Evolutionary conservation across 1,140 invertebrate genomes (phyloP), one percentile per base, ranked within the genome.

Genomic region (Doryteuthis pealeii): DNA sequence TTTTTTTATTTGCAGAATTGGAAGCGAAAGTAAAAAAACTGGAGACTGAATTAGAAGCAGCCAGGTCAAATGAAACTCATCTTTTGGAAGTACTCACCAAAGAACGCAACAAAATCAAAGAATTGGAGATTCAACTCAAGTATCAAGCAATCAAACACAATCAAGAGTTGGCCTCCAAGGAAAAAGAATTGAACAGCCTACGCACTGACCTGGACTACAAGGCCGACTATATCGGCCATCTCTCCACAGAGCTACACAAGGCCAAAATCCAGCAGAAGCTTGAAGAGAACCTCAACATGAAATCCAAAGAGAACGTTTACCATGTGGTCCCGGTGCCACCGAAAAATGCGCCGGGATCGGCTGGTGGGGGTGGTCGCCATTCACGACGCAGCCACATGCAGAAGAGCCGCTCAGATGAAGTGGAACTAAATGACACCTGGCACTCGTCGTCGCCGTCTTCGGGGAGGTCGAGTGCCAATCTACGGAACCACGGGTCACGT

Each of bases 231-330:
- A 81, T 83, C 70, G 84, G 83, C 18, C 81, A 83, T 70, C 79
- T 84, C 30, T 83, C 82, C 69, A 81, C 82, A 65, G 80, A 85
- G 74, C 73, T 85, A 43, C 80, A 82, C 69, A 81, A 78, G 67
- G 65, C 80, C 40, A 85, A 84, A 72, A 72, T 76, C 22, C 76
- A 81, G 70, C 72, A 74, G 43, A 81, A 78, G 74, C 72, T 40
- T 4, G 70, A 70, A 49, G 71, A 31, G 40, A n/a, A 35, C 15
- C 15, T 18, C 18, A 35, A 70, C 14, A 73, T 72, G 15, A 68
- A 58, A n/a, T 67, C n/a, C 10, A 65, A 72, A 58, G 45, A 74
- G 31, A 58, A 71, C 26, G 30, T 49, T 15, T n/a, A 22, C 30
- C 62, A 68, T 45, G 58, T 22, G 15, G 70, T 74, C 30, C 75